phyloP scores from a whole-genome alignment of 2,113 vertebrate species.

The Cyprinodon brontotheroides region DNA sequence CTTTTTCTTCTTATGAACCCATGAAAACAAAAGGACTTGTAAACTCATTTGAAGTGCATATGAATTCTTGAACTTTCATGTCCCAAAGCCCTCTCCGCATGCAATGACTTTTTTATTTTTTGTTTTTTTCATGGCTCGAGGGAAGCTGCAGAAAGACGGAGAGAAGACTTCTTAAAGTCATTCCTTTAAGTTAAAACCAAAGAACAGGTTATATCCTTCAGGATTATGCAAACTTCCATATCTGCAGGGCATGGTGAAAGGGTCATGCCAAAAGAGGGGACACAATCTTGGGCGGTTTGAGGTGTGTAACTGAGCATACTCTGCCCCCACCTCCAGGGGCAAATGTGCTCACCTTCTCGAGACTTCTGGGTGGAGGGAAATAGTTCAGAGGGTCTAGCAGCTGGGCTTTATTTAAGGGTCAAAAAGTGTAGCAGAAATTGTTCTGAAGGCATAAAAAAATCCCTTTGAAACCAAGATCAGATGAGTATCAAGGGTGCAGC shows the following conservation, averaged over 20 bases:
- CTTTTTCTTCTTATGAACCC: slow-evolving; percentile 21
- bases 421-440: slow-evolving; percentile 73
- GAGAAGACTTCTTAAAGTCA: slow-evolving; percentile 49
- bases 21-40: slow-evolving; percentile 50
- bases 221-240: slow-evolving; percentile 61
- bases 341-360: slow-evolving; percentile 63
- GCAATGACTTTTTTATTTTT: slow-evolving; percentile 45
- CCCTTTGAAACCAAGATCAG: slow-evolving; percentile 75
- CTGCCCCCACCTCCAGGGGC: slow-evolving; percentile 45
- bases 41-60: slow-evolving; percentile 59
- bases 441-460: slow-evolving; percentile 63
- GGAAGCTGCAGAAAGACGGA: neutral
- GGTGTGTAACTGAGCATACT: slow-evolving; percentile 28
- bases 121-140: slow-evolving; percentile 14
- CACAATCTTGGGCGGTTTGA: slow-evolving; percentile 33
- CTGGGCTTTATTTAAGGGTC: slow-evolving; percentile 77
- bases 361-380: slow-evolving; percentile 44
- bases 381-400: slow-evolving; percentile 71
- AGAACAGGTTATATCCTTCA: slow-evolving; percentile 54
- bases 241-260: slow-evolving; percentile 49
- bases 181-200: slow-evolving; percentile 36
- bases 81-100: slow-evolving; percentile 52
- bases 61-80: slow-evolving; percentile 55
- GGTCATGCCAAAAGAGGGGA: slow-evolving; percentile 46
- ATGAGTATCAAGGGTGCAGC: slow-evolving; percentile 62